Conservation (phyloP, 1,140 invertebrate species). For the Saxidomus purpurata region DNA sequence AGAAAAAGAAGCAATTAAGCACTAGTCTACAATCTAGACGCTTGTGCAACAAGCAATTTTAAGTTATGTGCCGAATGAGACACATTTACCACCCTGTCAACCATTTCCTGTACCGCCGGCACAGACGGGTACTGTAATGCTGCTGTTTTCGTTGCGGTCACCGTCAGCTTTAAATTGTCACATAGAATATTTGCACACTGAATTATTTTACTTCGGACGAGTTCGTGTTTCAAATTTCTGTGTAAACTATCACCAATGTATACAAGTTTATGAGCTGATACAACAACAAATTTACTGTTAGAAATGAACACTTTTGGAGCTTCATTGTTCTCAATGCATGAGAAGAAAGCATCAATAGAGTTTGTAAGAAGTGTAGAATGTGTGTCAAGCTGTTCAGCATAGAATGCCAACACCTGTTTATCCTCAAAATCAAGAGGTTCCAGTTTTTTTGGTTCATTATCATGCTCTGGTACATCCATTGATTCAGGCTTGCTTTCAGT, state of each 20-base stretch:
- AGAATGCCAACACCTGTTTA: slow-evolving; percentile 94
- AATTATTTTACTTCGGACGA: slow-evolving; percentile 91
- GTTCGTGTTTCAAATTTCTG: slow-evolving; percentile 90
- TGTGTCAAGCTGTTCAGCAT: slow-evolving; percentile 93
- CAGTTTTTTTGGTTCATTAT: slow-evolving; percentile 62
- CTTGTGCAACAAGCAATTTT: slow-evolving; percentile 89
- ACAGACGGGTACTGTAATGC: slow-evolving; percentile 96
- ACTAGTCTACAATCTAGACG: slow-evolving; percentile 73
- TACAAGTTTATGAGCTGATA: slow-evolving; percentile 96
- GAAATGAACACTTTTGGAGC: slow-evolving; percentile 97
- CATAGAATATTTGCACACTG: slow-evolving; percentile 94
- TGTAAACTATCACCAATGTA: slow-evolving; percentile 97
- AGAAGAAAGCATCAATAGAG: slow-evolving; percentile 96
- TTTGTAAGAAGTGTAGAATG: slow-evolving; percentile 94
- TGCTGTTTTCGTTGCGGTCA: slow-evolving; percentile 95
- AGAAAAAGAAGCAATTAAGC: not conserved
- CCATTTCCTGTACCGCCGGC: slow-evolving; percentile 96
- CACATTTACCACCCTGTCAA: slow-evolving; percentile 94
- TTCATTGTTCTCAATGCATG: slow-evolving; percentile 96
- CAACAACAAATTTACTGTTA: slow-evolving; percentile 97
- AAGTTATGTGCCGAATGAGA: slow-evolving; percentile 92
- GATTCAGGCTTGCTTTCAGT: slow-evolving; percentile 60
- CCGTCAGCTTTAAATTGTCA: slow-evolving; percentile 93
- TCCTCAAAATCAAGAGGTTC: slow-evolving; percentile 89
- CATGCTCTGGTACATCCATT: slow-evolving; percentile 73